phyloP scores from a whole-genome alignment of 2,113 vertebrate species.

The Nothocercus nigrocapillus region DNA sequence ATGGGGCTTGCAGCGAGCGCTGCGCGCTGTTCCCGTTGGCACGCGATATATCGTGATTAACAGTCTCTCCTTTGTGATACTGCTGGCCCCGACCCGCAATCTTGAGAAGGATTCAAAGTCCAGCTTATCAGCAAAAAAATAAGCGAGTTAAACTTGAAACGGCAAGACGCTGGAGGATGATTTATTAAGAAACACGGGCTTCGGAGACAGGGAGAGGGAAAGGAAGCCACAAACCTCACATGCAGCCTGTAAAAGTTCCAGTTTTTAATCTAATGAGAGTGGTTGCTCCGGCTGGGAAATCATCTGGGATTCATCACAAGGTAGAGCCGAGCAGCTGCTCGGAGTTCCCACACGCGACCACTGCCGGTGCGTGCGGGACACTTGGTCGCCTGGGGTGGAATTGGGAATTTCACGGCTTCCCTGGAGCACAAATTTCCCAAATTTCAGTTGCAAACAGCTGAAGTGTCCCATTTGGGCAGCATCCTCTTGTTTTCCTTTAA shows the following conservation, averaged over 20 bases:
- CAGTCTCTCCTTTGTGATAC: neutral
- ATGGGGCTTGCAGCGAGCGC: neutral
- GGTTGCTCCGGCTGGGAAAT: conserved; percentile 3
- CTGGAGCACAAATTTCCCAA: neutral
- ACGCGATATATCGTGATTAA: neutral
- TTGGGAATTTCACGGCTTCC: neutral
- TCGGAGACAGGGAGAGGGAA: conserved; percentile 28
- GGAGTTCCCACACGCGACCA: neutral
- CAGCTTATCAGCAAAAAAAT: conserved; percentile 67
- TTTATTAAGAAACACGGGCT: conserved; percentile 39
- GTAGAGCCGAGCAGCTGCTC: neutral
- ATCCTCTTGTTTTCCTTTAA: neutral
- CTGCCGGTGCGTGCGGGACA: rapidly evolving
- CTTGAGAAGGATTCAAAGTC: conserved; percentile 58
- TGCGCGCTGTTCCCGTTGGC: neutral
- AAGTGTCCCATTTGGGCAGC: neutral
- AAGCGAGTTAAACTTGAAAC: conserved; percentile 56
- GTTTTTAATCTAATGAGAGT: neutral
- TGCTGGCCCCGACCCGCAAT: neutral
- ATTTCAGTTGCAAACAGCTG: neutral
- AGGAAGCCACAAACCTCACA: conserved; percentile 62
- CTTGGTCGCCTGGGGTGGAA: neutral
- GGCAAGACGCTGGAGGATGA: conserved; percentile 48
- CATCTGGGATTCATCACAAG: conserved; percentile 51
- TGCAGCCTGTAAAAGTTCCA: conserved; percentile 46